Percentiles rank a stretch among this genome's conserved stretches.
Conservation (phyloP, 2,888 invertebrate genomes). For the Selenia dentaria region DNA sequence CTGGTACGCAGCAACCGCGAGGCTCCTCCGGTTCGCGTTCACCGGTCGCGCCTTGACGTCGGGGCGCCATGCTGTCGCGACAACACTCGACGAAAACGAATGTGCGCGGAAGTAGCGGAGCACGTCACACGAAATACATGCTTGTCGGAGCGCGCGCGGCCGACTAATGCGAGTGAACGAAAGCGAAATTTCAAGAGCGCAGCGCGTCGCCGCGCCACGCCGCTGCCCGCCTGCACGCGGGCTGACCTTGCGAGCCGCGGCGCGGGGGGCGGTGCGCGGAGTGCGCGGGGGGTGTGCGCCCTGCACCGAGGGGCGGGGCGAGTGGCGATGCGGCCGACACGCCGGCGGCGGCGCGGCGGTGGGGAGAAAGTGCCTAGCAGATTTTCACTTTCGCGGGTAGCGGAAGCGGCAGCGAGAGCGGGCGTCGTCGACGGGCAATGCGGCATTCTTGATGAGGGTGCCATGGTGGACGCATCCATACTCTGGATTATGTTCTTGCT, state of each 20-base stretch:
- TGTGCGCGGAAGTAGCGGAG: conserved; percentile 62
- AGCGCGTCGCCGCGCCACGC: conserved; percentile 70
- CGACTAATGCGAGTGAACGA: conserved; percentile 86
- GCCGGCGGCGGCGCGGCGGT: conserved; percentile 68
- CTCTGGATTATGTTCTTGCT: no score
- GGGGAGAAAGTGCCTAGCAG: conserved; percentile 81
- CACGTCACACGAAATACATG: conserved; percentile 85
- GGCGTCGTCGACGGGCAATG: conserved; percentile 1
- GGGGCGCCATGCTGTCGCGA: conserved; percentile 71
- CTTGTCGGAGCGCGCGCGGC: conserved; percentile 84
- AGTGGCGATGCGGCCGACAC: conserved; percentile 41
- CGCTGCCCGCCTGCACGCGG: conserved; percentile 50
- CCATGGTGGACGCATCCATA: background rate
- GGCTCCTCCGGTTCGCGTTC: conserved; percentile 78
- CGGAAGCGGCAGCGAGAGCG: conserved; percentile 51
- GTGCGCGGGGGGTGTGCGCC: conserved; percentile 38
- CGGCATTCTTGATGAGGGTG: conserved; percentile 7
- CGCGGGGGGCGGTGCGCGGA: conserved; percentile 39
- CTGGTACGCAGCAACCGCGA: conserved; percentile 92
- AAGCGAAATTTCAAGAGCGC: conserved; percentile 89
- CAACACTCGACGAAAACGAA: conserved; percentile 73
- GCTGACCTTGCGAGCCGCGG: conserved; percentile 69
- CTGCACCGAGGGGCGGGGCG: conserved; percentile 1
- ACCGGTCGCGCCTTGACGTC: conserved; percentile 79
- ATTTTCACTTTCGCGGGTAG: conserved; percentile 80